These are phyloP conservation scores for Bryconaethiops microstoma DNA, from an alignment of 2,797 vertebrate species.

Conservation along the genomic window DNA sequence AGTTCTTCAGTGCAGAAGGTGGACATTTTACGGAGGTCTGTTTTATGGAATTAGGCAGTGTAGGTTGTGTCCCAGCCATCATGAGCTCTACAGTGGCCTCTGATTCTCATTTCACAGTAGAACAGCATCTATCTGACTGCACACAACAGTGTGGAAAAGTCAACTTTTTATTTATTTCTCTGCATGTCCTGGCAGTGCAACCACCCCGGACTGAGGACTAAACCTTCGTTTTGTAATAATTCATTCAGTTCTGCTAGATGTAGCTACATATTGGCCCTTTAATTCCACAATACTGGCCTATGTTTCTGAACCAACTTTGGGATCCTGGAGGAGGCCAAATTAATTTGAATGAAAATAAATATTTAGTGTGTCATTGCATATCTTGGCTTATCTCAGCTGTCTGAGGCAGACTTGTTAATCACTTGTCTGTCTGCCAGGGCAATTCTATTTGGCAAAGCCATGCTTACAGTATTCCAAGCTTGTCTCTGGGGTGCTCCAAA, in stretches of 20 bases:
- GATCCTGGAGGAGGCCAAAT: conserved; percentile 15
- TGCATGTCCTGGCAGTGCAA: background rate
- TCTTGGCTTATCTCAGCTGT: conserved; percentile 55
- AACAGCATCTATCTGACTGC: no score
- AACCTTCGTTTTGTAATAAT: background rate
- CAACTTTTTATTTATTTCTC: no score
- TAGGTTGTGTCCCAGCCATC: no score
- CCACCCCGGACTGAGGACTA: background rate
- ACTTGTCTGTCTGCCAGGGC: conserved; percentile 60
- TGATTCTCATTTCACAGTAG: no score
- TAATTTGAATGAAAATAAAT: conserved; percentile 36
- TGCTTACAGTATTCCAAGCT: conserved; percentile 57
- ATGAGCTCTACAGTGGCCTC: no score
- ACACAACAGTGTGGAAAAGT: no score
- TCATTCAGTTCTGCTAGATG: background rate
- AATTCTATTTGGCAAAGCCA: conserved; percentile 57
- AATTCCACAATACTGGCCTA: conserved; percentile 26
- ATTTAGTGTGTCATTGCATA: conserved; percentile 34
- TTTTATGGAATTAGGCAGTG: no score
- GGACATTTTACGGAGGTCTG: no score
- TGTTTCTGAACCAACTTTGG: conserved; percentile 9
- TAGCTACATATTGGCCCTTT: background rate
- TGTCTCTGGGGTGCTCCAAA: conserved; percentile 53
- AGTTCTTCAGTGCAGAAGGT: no score
- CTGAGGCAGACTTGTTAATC: conserved; percentile 59